Evolutionary conservation across 2,113 vertebrate species (phyloP), one percentile per base, ranked within the genome.

Genomic region (Xiphophorus couchianus): DNA sequence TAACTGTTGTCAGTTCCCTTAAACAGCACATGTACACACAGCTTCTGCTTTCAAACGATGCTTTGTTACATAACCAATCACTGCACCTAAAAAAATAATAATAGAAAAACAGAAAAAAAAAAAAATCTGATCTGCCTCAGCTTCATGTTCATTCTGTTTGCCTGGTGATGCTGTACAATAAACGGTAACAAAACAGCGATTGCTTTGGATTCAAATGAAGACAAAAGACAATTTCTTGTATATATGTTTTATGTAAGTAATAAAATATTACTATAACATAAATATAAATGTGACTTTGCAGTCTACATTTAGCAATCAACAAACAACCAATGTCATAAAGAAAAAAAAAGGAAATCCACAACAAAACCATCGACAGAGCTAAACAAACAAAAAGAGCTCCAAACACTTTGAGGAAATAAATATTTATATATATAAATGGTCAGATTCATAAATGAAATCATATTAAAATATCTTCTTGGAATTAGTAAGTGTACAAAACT

Each of bases 251-350:
- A 98, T 99, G 97, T 96, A 96, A 98, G 97, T 98, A 98, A 97
- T 99, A 98, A 98, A 98, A 99, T 98, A 98, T 98, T 96, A 98
- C 97, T 98, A 97, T 97, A 98, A 98, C 98, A 99, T 98, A 99
- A 98, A 98, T 98, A 98, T 96, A 96, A 97, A 97, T 96, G 96
- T 93, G 96, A 97, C 97, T 97, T 97, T 95, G 95, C 96, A 96
- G 96, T 97, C 96, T 96, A 97, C 97, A 96, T 96, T 96, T 94
- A 95, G 95, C 95, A 96, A 96, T 94, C 95, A 96, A 96, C 95
- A 95, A 96, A 96, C 95, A 96, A 96, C 96, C 94, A 94, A 97
- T 94, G 95, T 96, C 96, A 94, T 95, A 95, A 88, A 88, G 73
- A 90, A 83, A 94, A 93, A 89, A 94, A 94, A 91, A 81, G 91